Base-by-base conservation (phyloP, 2,113 vertebrate genomes). In the Malurus melanocephalus region DNA sequence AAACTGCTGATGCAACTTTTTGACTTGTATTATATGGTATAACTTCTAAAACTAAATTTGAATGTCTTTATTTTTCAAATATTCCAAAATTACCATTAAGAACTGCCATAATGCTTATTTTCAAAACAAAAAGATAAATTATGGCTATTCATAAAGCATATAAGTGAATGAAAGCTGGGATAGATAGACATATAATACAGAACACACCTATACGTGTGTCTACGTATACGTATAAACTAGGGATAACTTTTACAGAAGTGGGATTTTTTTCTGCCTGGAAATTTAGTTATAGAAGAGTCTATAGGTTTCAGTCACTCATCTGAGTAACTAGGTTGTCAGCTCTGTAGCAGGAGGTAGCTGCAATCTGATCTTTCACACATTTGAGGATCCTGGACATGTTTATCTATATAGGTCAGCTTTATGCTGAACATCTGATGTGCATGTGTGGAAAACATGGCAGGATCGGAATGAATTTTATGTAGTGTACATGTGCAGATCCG, bases 141-240 rank as follows among this genome's bases (percentile, higher is more conserved):
- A 18, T 46, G 20, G 13, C 30, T 66, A 7, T 68, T 73, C 11
- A 27, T 72, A 81, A 78, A 53, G 5, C 33, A 45, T 48, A 2
- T n/a, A 65, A 66, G 15, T 24, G 10, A 90, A 56, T 55, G 55
- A 28, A 56, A 77, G 1, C n/a, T 66, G 16, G 74, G 43, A 21
- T 12, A 48, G 64, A 32, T 46, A n/a, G 10, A n/a, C 26, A 19
- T 16, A 21, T 38, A 48, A 80, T 59, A 56, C 2, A 55, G 7
- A 61, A 61, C 14, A 30, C 2, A 4, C 1, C 13, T 4, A 4
- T 21, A 2, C 22, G 2, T 33, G 4, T 65, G 3, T 66, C 5
- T 45, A 3, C 43, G 1, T 48, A 5, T 42, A 5, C 3, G 3
- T 28, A 33, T 7, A 74, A 16, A 18, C 9, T 62, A 66, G 21